Conservation (phyloP, 1,140 invertebrate genomes). For the Proctacanthus coquilletti region DNA sequence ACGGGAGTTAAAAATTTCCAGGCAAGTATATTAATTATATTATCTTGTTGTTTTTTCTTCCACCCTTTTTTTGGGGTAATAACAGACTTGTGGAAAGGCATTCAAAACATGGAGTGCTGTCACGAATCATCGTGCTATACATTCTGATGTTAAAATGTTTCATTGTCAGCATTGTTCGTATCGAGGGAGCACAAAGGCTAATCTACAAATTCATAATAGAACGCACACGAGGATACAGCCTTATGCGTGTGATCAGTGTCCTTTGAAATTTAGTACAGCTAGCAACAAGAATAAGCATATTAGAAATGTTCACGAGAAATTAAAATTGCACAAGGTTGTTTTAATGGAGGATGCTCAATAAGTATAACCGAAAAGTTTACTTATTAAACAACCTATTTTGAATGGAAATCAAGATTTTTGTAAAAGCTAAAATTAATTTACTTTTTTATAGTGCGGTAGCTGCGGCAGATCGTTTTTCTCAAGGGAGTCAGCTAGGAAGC, state of each 20-base stretch:
- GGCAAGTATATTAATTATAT: not conserved
- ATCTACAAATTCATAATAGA: conserved; percentile 1
- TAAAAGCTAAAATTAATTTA: not conserved
- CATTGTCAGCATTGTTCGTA: conserved; percentile 1
- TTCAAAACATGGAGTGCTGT: conserved; percentile 5
- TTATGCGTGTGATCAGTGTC: conserved; percentile 1
- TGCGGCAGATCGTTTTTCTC: conserved; percentile 2
- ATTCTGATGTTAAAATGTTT: conserved; percentile 1
- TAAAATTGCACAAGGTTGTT: conserved; percentile 2
- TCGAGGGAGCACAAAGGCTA: not conserved
- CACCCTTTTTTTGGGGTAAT: not conserved
- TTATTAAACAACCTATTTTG: too few species aligned
- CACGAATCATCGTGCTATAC: conserved; percentile 1
- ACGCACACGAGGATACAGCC: conserved; percentile 2
- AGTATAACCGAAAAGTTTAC: too few species aligned
- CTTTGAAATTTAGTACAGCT: conserved; percentile 3
- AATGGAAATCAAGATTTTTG: too few species aligned
- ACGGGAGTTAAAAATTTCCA: conserved; percentile 8
- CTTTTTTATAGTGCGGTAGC: too few species aligned
- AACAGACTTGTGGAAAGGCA: conserved; percentile 1
- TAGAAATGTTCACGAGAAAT: conserved; percentile 2
- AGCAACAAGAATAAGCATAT: conserved; percentile 2
- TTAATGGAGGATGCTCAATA: too few species aligned
- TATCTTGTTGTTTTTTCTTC: not conserved
- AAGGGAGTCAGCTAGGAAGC: not conserved